phyloP scores from a whole-genome alignment of 2,797 vertebrate genomes.

The Epinephelus malabaricus region DNA sequence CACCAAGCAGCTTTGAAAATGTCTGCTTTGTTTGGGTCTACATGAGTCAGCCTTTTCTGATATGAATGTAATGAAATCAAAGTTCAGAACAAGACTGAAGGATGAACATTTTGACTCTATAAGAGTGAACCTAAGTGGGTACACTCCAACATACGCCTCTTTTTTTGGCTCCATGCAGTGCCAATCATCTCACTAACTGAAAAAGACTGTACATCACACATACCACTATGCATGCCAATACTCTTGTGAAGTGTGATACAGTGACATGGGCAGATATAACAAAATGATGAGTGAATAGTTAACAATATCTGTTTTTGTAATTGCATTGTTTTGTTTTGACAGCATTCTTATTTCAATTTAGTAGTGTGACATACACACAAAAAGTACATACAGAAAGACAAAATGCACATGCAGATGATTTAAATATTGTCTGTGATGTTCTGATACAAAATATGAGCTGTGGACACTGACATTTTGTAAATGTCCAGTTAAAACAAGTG shows the following conservation, averaged over 20 bases:
- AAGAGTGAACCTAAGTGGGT: conserved; percentile 8
- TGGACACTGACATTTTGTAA: conserved; percentile 1
- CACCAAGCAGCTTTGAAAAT: background rate
- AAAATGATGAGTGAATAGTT: no score
- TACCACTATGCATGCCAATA: no score
- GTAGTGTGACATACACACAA: no score
- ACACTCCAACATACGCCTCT: conserved; percentile 6
- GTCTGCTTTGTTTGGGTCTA: background rate
- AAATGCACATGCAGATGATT: no score
- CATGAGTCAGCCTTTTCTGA: background rate
- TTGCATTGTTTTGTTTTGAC: no score
- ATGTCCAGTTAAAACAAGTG: background rate
- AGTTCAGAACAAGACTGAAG: conserved; percentile 46
- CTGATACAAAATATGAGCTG: background rate
- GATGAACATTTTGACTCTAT: conserved; percentile 48
- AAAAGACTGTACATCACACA: background rate
- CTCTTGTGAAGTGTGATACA: no score
- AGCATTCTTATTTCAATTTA: no score
- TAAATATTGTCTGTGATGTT: background rate
- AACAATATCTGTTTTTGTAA: no score
- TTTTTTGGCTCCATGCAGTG: conserved; percentile 39
- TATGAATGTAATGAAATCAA: conserved; percentile 24
- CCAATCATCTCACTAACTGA: conserved; percentile 29
- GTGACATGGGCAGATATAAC: no score
- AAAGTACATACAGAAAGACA: no score